These are phyloP conservation scores for Pseudolycoriella hygida DNA, from an alignment of 2,888 invertebrate genomes.

Conservation along the genomic window DNA sequence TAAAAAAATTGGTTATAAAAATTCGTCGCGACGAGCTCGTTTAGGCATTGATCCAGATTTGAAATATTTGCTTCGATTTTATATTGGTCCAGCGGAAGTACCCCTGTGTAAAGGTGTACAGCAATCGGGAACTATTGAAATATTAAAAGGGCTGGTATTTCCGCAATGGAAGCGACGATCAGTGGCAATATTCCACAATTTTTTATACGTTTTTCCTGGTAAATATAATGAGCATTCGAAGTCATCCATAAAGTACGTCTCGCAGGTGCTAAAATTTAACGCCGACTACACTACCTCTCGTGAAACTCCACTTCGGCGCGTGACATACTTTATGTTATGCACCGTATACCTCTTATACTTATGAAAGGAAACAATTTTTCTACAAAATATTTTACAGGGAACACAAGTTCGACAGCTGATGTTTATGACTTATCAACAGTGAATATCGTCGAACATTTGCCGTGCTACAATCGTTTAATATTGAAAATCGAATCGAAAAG, in stretches of 20 bases:
- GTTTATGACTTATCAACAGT: constrained; percentile 15
- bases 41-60: constrained; percentile 48
- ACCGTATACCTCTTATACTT: no score
- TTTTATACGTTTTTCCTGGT: constrained; percentile 39
- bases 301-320: no score
- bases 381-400: no score
- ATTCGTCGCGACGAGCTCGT: constrained; percentile 37
- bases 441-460: constrained; percentile 14
- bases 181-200: constrained; percentile 39
- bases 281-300: no score
- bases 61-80: constrained; percentile 40
- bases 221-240: constrained; percentile 15
- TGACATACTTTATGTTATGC: no score
- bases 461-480: constrained; percentile 24
- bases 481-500: constrained; percentile 27
- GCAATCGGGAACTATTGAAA: constrained; percentile 31
- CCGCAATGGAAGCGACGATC: constrained; percentile 48
- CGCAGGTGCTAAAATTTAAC: no score
- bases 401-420: constrained; percentile 14
- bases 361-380: no score
- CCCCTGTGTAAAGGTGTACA: constrained; percentile 29
- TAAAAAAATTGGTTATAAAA: constrained; percentile 38
- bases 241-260: no score
- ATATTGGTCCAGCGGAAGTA: constrained; percentile 38
- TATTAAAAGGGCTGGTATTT: constrained; percentile 47